Evolutionary conservation across 2,113 vertebrate genomes (phyloP), one percentile per base, ranked within the genome.

Genomic region (Protobothrops flavoviridis): DNA sequence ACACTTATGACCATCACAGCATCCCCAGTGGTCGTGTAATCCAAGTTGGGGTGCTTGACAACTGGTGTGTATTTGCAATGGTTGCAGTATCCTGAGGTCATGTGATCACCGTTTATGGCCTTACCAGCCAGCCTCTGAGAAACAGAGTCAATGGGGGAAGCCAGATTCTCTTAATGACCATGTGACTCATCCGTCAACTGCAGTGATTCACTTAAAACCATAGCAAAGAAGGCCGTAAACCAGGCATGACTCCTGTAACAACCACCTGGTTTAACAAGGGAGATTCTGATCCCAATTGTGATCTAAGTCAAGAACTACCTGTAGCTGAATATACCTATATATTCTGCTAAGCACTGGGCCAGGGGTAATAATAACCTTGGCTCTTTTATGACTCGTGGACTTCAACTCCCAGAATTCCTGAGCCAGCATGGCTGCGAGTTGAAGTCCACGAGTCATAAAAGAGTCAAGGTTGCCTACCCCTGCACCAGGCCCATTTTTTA

Each of bases 321-420:
- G 64, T 33, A 33, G 29, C 12, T 69, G 29, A 69, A 33, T 69
- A 69, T 33, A 33, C 3, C 26, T 33, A 20, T 17, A 95, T 61
- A 95, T 90, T 95, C 89, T 94, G 89, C 94, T 64, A 96, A 89
- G 95, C 69, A 95, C 39, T 24, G 5, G 45, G 45, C 39, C 26
- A 48, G 45, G 45, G 5, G 45, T 6, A 48, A 5, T 39, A 39
- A 5, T 5, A 48, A 48, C 45, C 45, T 48, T 48, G 45, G 45
- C 5, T 48, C 45, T 48, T 48, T 48, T 48, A 48, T 48, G 45
- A 48, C 45, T 48, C 45, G 6, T 48, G 45, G 45, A 48, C 45
- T 6, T 48, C 45, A 48, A 48, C 5, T 48, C 45, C 45, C 45
- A 48, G 45, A 48, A 7, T 48, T 48, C 5, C 6, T 48, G 45